Base-by-base conservation (phyloP, 30 jellyfish, hydroid and myxozoan species). In the Cassiopea andromeda region DNA sequence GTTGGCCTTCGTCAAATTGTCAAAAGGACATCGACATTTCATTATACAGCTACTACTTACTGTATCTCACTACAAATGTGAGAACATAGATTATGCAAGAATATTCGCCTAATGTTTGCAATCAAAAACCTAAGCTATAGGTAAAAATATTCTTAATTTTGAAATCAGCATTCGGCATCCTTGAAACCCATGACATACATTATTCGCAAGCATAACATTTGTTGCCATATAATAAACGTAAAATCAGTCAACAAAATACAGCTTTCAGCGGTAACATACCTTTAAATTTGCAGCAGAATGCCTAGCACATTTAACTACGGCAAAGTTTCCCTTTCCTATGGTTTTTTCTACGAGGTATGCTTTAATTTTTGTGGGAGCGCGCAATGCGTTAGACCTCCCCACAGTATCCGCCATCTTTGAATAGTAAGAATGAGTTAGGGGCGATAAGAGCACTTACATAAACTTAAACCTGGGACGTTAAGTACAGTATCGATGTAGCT, bases 251-350 rank as follows among this genome's bases (percentile, higher is more conserved):
- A 8, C 48, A 12, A 44, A 60, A 44, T 43, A 38, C 16, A 48
- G 60, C 58, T 43, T n/a, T 13, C 44, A 60, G 14, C 44, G 2
- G 0, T 47, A 17, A 8, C 90, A 10, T 59, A 94, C 98, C 98
- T 89, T 89, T 82, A 69, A 85, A 77, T 90, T 87, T 9, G 99
- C 97, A 58, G 88, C 59, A n/a, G 96, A 69, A 85, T 96, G 99
- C 47, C 81, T 85, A 67, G 99, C 99, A 81, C 93, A 78, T 81
- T 96, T 96, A 45, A 96, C 99, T 18, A 96, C 99, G 60, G 98
- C 99, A 89, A 91, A 96, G 76, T 92, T 91, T 79, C 99, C 99
- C 69, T 92, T 96, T 14, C 99, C 99, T 45, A 96, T 92, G 1
- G 99, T 90, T 85, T 88, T 91, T 73, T 94, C 99, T 12, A 96